Evolutionary conservation across 1,140 invertebrate species (phyloP).

Genomic region (Himalopsyche phryganea): DNA sequence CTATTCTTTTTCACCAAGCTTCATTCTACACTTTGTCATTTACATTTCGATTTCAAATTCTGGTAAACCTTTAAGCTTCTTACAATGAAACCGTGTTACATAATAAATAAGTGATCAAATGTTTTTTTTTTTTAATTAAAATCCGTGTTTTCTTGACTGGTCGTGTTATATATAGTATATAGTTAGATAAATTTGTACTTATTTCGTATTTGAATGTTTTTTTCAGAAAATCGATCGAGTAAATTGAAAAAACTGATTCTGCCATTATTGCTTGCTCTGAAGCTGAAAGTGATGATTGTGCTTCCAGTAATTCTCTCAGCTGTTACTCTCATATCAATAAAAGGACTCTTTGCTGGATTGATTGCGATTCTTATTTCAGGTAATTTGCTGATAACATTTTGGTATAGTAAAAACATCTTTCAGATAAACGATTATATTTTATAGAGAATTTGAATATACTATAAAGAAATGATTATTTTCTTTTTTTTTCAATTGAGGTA

Average conservation of each 20-base stretch:
- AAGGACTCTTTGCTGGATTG: constrained; percentile 61
- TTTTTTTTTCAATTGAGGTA: no score
- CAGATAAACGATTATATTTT: no score
- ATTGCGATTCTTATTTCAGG: constrained; percentile 59
- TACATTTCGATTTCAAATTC: neutral
- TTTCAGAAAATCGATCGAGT: constrained; percentile 55
- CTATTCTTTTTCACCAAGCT: no score
- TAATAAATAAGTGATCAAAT: no score
- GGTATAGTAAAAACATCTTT: no score
- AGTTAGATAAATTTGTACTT: neutral
- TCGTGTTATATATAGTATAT: neutral
- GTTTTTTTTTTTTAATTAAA: neutral
- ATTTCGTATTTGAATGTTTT: no score
- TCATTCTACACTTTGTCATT: no score
- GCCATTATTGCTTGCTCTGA: constrained; percentile 59
- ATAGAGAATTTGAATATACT: no score
- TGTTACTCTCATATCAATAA: constrained; percentile 61
- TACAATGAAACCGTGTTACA: no score
- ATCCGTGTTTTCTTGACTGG: neutral
- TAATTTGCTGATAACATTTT: constrained; percentile 5
- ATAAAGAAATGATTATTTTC: no score
- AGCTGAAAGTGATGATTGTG: constrained; percentile 60
- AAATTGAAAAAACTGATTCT: constrained; percentile 61
- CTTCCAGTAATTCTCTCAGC: constrained; percentile 60
- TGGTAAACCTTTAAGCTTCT: neutral